Evolutionary conservation across 1,140 invertebrate genomes (phyloP), one percentile per base, ranked within the genome.

Genomic region (Trichonephila clavata): DNA sequence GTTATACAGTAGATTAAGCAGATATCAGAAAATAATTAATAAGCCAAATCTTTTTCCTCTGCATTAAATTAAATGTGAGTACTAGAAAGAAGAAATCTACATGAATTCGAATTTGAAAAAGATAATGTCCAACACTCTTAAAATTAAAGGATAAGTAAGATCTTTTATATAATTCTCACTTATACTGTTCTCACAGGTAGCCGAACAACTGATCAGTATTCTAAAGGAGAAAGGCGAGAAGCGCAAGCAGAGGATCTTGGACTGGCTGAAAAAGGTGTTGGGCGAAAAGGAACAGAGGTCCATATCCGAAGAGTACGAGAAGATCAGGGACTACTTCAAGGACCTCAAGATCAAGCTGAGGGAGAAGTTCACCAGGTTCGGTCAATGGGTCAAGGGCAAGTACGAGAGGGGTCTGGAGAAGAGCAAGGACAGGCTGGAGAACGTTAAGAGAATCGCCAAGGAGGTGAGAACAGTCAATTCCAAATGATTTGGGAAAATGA

Each of bases 321-420:
- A 91, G 39, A 20, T 94, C 21, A 94, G 90, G 61, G 59, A 63
- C 21, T 50, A 50, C 50, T 50, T 50, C 50, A 87, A 94, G 88
- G 89, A 94, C n/a, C 61, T 94, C 0, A 18, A 65, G 7, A 80
- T 94, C n/a, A 39, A 91, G 8, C 20, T 94, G 20, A 90, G 86
- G 60, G 89, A 94, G 24, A 91, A 81, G 18, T 94, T 86, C 93
- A 32, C 60, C 1, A 94, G 91, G 68, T 94, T 94, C 27, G 89
- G 84, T 5, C 61, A 94, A 16, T 94, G 93, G 93, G 93, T 92
- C 10, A 94, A 94, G 50, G 57, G 68, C 0, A 14, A 59, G 8
- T 39, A 86, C 21, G 83, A 68, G 1, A 87, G 71, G 27, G 50
- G 60, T 2, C 27, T 90, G 50, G 57, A 90, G 63, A 81, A 90